phyloP scores from a whole-genome alignment of 2,888 invertebrate genomes.

The Ormyrus pomaceus region DNA sequence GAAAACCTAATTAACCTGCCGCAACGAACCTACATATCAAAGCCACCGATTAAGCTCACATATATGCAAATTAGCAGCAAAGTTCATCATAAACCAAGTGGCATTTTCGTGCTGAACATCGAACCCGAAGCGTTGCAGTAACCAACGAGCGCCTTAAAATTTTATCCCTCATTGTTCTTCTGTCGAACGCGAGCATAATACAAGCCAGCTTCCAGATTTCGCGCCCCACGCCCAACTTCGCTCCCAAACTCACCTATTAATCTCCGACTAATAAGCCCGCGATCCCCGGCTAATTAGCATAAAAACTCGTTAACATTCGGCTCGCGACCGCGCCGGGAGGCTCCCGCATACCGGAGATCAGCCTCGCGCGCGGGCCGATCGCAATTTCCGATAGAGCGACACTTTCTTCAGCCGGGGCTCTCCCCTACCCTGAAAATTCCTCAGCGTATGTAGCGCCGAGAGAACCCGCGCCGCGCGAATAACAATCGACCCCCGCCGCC shows the following conservation, averaged over 20 bases:
- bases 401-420: conserved; percentile 2
- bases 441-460: conserved; percentile 7
- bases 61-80: not conserved
- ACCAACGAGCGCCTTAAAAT: conserved; percentile 26
- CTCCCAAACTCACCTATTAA: not conserved
- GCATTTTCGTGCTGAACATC: no score
- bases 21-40: no score
- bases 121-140: not conserved
- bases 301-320: conserved; percentile 30
- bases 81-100: no score
- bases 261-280: not conserved
- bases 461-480: conserved; percentile 31
- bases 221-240: not conserved
- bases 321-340: not conserved
- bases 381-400: conserved; percentile 45
- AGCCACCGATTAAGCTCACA: not conserved
- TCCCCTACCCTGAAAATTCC: conserved; percentile 18
- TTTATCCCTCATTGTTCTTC: conserved; percentile 32
- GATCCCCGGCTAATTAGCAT: conserved; percentile 3
- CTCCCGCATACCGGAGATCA: conserved; percentile 38
- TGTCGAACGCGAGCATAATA: not conserved
- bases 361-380: conserved; percentile 19
- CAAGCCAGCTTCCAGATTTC: no score
- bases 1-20: no score
- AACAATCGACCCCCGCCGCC: conserved; percentile 26